Base-by-base conservation (phyloP, 1,140 invertebrate species). In the Bombus consobrinus region DNA sequence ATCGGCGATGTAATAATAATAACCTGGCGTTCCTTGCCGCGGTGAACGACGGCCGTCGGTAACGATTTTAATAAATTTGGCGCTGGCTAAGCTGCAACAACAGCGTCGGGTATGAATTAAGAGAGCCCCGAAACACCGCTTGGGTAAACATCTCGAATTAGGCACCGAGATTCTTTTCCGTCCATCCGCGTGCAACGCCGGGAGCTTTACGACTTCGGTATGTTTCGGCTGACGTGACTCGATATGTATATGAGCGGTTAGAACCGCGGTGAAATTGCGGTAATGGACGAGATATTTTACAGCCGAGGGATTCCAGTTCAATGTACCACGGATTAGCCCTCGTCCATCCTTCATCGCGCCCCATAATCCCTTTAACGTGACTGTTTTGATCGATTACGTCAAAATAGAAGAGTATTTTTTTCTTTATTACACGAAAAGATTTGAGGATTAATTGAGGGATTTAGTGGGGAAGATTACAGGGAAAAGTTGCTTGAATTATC, bases 61-160 rank as follows among this genome's bases (percentile, higher is more conserved):
- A 89, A 88, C 89, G 73, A 89, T 92, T 92, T 93, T 92, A 88
- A 92, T 93, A 93, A 93, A 92, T 93, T 93, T 93, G 88, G 80
- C 84, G 86, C 88, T 86, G 77, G 83, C 88, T 93, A 92, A 93
- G 92, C 92, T 93, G 92, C 89, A 93, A 92, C 91, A 93, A 93
- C 92, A 93, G 88, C 83, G 83, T 62, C 41, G 78, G 43, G 87
- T 90, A 92, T 93, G 92, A 93, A 93, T 93, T 93, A 93, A 93
- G 90, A 92, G 90, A 79, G 80, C 84, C 85, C 15, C 34, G 77
- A 74, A 88, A 91, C 85, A 83, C 88, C 75, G 92, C 91, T 92
- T 92, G 92, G 92, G 83, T 92, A 93, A 93, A 93, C 92, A 93
- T 93, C 92, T 92, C 87, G 91, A 93, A 92, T 93, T 92, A 92